These are phyloP conservation scores for Drosophila macrospina DNA, from an alignment of 2,888 invertebrate genomes.

Conservation along the genomic window DNA sequence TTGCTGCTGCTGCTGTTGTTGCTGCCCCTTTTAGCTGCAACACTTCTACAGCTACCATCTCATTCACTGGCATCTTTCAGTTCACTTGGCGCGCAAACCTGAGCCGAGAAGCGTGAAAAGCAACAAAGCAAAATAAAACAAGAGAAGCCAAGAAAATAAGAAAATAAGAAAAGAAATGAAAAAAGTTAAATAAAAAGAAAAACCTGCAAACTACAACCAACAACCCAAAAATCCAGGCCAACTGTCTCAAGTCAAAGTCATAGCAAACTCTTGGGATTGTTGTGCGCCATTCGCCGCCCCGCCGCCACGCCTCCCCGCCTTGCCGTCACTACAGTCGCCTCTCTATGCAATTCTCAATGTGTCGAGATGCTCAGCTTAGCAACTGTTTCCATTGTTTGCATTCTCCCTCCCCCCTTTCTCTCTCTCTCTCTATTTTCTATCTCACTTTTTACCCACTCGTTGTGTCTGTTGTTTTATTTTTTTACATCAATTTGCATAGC, in stretches of 20 bases:
- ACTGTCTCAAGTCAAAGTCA: slow-evolving; percentile 47
- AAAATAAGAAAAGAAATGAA: not conserved
- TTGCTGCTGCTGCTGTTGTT: slow-evolving; percentile 18
- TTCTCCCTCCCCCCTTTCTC: slow-evolving; percentile 3
- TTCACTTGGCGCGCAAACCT: slow-evolving; percentile 47
- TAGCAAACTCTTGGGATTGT: slow-evolving; percentile 31
- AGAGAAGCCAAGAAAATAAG: slow-evolving; percentile 8
- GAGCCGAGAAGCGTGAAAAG: slow-evolving; percentile 57
- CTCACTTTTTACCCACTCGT: slow-evolving; percentile 4
- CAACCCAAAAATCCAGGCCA: slow-evolving; percentile 54
- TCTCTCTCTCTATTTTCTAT: not conserved
- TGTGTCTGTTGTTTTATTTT: not conserved
- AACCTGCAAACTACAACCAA: slow-evolving; percentile 46
- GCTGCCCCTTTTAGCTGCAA: slow-evolving; percentile 16
- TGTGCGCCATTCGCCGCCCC: slow-evolving; percentile 6
- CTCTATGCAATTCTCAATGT: slow-evolving; percentile 55
- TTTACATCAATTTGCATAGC: slow-evolving; percentile 47
- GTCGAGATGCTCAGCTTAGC: slow-evolving; percentile 47
- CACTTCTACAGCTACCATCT: slow-evolving; percentile 8
- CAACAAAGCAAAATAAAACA: slow-evolving; percentile 38
- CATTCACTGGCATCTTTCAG: slow-evolving; percentile 40
- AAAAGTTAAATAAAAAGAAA: not conserved
- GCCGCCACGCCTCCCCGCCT: slow-evolving; percentile 18
- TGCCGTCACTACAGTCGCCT: slow-evolving; percentile 21
- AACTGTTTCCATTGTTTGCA: slow-evolving; percentile 18